A percentile compares a stretch with the other conserved stretches of the same genome.
These are phyloP conservation scores for Ondatra zibethicus DNA, from an alignment of 2,113 vertebrate genomes.

Conservation along the genomic window DNA sequence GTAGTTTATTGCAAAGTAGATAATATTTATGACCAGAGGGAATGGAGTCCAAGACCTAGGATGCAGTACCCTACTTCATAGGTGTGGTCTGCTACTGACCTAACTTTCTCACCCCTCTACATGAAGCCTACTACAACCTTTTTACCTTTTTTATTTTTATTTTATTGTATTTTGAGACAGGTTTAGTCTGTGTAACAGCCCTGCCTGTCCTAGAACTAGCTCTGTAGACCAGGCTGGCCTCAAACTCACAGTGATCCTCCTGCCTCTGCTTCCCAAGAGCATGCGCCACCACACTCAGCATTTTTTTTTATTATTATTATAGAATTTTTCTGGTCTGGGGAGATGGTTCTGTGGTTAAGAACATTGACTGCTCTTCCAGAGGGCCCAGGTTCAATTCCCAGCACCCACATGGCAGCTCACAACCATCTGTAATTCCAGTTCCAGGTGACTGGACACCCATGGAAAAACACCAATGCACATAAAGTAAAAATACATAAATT, in stretches of 20 bases:
- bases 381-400: too few relatives aligned
- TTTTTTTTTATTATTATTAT: neutral
- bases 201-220: neutral
- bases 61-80: neutral
- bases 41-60: neutral
- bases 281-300: neutral
- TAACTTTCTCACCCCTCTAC: neutral
- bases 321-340: too few relatives aligned
- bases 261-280: neutral
- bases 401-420: too few relatives aligned
- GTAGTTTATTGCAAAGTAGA: neutral
- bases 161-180: neutral
- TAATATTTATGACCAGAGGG: slow-evolving; percentile 1
- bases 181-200: neutral
- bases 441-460: too few relatives aligned
- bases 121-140: neutral
- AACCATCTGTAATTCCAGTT: too few relatives aligned
- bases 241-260: too few relatives aligned
- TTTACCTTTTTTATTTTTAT: neutral
- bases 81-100: neutral
- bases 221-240: neutral
- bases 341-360: too few relatives aligned
- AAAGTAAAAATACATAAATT: neutral
- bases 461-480: too few relatives aligned
- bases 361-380: too few relatives aligned